Evolutionary conservation across 2,888 invertebrate genomes (phyloP).

Genomic region (Autographa gamma): DNA sequence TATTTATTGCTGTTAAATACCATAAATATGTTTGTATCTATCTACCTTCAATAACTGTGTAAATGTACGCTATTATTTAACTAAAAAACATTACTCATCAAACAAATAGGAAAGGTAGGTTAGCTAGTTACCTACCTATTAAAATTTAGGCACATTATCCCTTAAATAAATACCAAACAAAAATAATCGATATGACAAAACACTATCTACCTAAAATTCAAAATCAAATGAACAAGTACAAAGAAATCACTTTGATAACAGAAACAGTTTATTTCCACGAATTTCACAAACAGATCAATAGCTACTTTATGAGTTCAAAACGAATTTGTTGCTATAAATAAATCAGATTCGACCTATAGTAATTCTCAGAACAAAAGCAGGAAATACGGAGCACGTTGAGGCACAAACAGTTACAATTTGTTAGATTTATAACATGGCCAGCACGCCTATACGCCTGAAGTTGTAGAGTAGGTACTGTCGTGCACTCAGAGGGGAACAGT

Average conservation of each 20-base stretch:
- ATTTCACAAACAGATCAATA: conserved; percentile 29
- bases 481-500: not conserved
- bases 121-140: too few species aligned
- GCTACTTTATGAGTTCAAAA: conserved; percentile 6
- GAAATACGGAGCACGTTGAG: conserved; percentile 24
- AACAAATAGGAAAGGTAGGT: too few species aligned
- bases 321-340: conserved; percentile 27
- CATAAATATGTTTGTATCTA: not conserved
- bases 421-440: conserved; percentile 31
- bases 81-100: too few species aligned
- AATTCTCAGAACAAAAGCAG: conserved; percentile 20
- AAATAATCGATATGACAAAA: not conserved
- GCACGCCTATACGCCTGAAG: conserved; percentile 35
- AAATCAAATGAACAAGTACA: not conserved
- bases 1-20: not conserved
- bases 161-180: not conserved
- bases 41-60: not conserved
- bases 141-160: too few species aligned
- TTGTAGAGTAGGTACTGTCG: conserved; percentile 3
- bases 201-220: not conserved
- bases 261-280: conserved; percentile 9
- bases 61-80: too few species aligned
- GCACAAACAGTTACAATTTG: conserved; percentile 31
- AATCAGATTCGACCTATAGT: conserved; percentile 9
- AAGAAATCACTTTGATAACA: not conserved